These are phyloP conservation scores for Myotis brandtii DNA, from an alignment of 2,113 vertebrate genomes.

Conservation along the genomic window DNA sequence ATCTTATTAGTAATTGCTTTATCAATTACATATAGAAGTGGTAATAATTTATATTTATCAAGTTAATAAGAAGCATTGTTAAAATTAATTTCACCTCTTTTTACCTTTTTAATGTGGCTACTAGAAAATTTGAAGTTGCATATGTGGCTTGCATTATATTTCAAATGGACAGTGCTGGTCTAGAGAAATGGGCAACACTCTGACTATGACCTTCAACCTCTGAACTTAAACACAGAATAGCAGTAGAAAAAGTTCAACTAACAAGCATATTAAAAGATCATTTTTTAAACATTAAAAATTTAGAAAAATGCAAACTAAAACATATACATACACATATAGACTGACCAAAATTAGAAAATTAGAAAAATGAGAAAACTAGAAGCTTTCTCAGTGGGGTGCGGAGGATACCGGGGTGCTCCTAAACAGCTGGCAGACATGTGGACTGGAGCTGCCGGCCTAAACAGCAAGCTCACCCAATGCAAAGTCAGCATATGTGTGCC, in stretches of 20 bases:
- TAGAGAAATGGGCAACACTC: neutral
- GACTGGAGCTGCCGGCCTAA: neutral
- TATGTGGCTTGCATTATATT: neutral
- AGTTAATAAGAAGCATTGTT: neutral
- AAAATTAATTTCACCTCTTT: constrained; percentile 29
- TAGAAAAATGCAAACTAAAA: constrained; percentile 39
- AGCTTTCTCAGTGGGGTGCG: no score
- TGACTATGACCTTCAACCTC: neutral
- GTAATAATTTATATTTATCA: neutral
- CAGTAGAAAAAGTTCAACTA: neutral
- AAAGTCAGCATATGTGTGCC: neutral
- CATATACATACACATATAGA: neutral
- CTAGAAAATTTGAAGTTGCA: neutral
- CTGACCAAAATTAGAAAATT: neutral
- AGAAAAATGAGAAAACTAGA: neutral
- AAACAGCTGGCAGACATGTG: neutral
- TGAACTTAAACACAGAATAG: neutral
- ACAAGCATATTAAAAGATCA: neutral
- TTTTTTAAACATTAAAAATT: neutral
- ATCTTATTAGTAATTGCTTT: neutral
- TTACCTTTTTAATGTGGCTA: neutral
- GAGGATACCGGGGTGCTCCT: neutral
- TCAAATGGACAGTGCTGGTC: neutral
- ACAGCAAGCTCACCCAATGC: neutral
- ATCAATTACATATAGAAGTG: neutral